Evolutionary conservation across 2,888 invertebrate genomes (phyloP).

Genomic region (Macrophya annulata): DNA sequence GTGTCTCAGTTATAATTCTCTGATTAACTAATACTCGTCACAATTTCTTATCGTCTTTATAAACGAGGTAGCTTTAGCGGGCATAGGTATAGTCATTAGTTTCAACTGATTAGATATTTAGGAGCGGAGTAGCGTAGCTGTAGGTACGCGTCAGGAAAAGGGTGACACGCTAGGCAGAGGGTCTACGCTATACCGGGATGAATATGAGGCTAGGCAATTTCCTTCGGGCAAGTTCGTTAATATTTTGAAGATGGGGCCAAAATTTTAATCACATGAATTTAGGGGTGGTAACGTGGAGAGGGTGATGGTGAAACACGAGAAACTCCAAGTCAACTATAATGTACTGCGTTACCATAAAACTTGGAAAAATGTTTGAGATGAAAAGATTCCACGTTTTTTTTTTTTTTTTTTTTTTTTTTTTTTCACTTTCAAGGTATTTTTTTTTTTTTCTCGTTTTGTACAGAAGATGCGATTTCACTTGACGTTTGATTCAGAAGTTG

Average conservation of each 20-base stretch:
- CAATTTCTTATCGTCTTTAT: neutral
- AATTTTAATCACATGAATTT: slow-evolving; percentile 44
- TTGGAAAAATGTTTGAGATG: neutral
- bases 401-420: neutral
- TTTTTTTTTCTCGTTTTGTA: neutral
- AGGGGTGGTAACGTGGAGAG: neutral
- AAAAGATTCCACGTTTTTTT: neutral
- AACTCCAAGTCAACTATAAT: neutral
- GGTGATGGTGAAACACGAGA: slow-evolving; percentile 24
- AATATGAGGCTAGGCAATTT: slow-evolving; percentile 45
- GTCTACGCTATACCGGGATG: slow-evolving; percentile 15
- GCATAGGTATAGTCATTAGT: slow-evolving; percentile 38
- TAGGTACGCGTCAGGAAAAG: slow-evolving; percentile 4
- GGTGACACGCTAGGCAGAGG: slow-evolving; percentile 33
- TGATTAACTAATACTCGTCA: slow-evolving; percentile 3
- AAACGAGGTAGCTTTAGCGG: neutral
- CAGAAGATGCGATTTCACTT: neutral
- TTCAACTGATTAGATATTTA: slow-evolving; percentile 47
- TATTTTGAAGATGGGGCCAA: slow-evolving; percentile 34
- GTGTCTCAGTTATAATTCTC: neutral
- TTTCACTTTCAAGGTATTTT: neutral
- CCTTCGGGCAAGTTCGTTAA: slow-evolving; percentile 46
- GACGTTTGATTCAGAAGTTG: neutral
- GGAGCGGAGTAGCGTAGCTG: slow-evolving; percentile 12
- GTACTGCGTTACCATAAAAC: neutral